Evolutionary conservation across 2,888 invertebrate genomes (phyloP).

Genomic region (Thumatha senex): DNA sequence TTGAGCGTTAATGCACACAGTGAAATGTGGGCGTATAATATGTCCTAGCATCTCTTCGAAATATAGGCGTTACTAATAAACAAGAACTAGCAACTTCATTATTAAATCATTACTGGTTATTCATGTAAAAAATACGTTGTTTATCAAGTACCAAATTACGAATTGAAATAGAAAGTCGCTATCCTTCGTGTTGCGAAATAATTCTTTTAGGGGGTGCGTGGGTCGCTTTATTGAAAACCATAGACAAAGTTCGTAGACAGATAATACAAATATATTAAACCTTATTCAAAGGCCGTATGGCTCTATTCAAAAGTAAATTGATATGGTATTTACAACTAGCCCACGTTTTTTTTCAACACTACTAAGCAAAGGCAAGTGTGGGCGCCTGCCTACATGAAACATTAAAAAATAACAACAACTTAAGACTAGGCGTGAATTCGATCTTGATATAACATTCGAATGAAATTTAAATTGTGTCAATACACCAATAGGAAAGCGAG

Average conservation of each 20-base stretch:
- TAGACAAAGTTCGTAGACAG: slow-evolving; percentile 18
- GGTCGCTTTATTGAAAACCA: slow-evolving; percentile 49
- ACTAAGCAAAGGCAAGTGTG: slow-evolving; percentile 50
- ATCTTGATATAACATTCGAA: slow-evolving; percentile 55
- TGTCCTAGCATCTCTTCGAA: no score
- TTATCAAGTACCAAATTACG: background rate
- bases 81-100: no score
- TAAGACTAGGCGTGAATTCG: slow-evolving; percentile 54
- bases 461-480: slow-evolving; percentile 37
- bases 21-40: no score
- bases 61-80: no score
- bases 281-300: slow-evolving; percentile 38
- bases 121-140: no score
- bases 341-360: slow-evolving; percentile 66
- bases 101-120: no score
- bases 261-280: slow-evolving; percentile 20
- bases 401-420: slow-evolving; percentile 57
- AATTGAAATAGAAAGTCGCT: slow-evolving; percentile 56
- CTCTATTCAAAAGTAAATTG: slow-evolving; percentile 21
- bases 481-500: slow-evolving; percentile 1
- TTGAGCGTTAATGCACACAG: no score
- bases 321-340: slow-evolving; percentile 56
- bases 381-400: slow-evolving; percentile 68
- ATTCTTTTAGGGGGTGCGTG: slow-evolving; percentile 61
- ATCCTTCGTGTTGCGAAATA: slow-evolving; percentile 69